Evolutionary conservation across 2,888 invertebrate genomes (phyloP).

Genomic region (Lobophora halterata): DNA sequence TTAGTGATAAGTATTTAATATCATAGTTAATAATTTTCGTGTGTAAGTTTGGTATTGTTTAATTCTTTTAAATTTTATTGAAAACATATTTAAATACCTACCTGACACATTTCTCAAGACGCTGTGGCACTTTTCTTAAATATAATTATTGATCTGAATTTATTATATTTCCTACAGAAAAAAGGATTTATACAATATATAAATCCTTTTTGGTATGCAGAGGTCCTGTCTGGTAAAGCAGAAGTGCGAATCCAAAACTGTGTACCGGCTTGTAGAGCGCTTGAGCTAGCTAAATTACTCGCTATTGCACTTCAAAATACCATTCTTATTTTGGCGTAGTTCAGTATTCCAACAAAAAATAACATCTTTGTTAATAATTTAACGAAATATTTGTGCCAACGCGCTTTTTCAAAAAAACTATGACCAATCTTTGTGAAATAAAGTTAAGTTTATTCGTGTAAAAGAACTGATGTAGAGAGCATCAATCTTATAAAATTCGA

Average conservation of each 20-base stretch:
- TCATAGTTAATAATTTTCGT: slow-evolving; percentile 47
- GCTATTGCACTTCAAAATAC: no score
- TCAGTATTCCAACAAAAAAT: no score
- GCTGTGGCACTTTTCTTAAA: slow-evolving; percentile 28
- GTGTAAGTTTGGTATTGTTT: slow-evolving; percentile 54
- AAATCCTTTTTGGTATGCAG: no score
- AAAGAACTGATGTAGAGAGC: slow-evolving; percentile 57
- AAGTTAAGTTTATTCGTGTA: slow-evolving; percentile 37
- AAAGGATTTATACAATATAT: no score
- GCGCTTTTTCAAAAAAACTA: slow-evolving; percentile 44
- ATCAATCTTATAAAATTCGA: slow-evolving; percentile 57
- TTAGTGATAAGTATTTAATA: slow-evolving; percentile 72
- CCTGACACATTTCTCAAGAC: slow-evolving; percentile 24
- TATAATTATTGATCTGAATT: no score
- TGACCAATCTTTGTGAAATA: slow-evolving; percentile 45
- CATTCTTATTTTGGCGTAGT: no score
- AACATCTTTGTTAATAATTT: no score
- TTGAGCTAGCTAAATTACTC: no score
- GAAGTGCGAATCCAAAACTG: no score
- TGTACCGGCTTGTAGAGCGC: no score
- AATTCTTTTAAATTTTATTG: slow-evolving; percentile 37
- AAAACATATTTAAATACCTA: slow-evolving; percentile 33
- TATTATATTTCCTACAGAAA: no score
- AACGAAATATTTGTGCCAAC: slow-evolving; percentile 55
- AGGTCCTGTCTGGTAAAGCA: no score